Base-by-base conservation (phyloP, 2,888 invertebrate genomes). In the Cerceris ruficornis region DNA sequence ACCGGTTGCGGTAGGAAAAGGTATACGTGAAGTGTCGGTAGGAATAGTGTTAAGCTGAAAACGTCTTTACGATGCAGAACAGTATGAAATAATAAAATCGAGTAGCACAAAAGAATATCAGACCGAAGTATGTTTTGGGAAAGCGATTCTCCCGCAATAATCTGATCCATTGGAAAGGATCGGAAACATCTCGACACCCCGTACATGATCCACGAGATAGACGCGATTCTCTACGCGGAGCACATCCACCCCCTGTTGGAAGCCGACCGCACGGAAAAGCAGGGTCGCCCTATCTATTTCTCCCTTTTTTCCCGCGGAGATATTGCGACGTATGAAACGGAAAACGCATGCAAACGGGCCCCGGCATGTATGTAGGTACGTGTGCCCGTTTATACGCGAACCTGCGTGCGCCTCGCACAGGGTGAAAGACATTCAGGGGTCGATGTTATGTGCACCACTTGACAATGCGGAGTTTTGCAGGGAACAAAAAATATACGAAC, bases 381-480 rank as follows among this genome's bases (percentile, higher is more conserved):
- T 54, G 49, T 17, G 50, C 43, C 17, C 39, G 11, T 46, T 11
- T 52, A 11, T 39, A 41, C 50, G 59, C 4, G 59, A 14, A 60
- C 42, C 39, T 15, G 58, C 66, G 69, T 59, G 64, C 68, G 65
- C 69, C 57, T 70, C 69, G 39, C 67, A 58, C 66, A 57, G 7
- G 59, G 68, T 70, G 62, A 69, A 72, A 84, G 85, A 80, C 70
- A 80, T 80, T 82, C 68, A 62, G 69, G 74, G 28, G 59, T 17
- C 76, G 71, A 75, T 77, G 80, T 28, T 76, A 64, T 78, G 74
- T 55, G 80, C 81, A 64, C 77, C 81, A 77, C 79, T 81, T 74
- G 85, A 85, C 85, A 83, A 85, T 85, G 69, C 71, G 77, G 66
- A 66, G 69, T 70, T 60, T 70, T 50, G 60, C 69, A 41, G 49